Evolutionary conservation across 2,113 vertebrate genomes (phyloP).

Genomic region (Ictidomys tridecemlineatus): DNA sequence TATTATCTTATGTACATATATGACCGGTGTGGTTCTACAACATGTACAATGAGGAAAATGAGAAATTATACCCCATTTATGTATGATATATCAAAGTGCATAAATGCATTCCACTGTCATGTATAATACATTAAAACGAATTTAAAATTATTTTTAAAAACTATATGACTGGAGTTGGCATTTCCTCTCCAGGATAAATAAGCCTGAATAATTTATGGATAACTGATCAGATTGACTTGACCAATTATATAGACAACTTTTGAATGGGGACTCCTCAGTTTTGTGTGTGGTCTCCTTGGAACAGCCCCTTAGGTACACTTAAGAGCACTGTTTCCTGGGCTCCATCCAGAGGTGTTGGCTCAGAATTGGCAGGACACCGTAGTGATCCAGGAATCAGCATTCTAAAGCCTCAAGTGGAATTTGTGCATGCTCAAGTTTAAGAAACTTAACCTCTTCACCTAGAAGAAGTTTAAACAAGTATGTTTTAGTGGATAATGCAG

Average conservation of each 20-base stretch:
- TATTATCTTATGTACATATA: no score
- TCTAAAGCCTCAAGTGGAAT: background rate
- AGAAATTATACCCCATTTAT: no score
- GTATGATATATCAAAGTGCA: no score
- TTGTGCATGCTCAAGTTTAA: background rate
- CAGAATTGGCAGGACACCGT: background rate
- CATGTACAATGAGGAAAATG: no score
- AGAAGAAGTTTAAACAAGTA: constrained; percentile 16
- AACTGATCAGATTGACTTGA: background rate
- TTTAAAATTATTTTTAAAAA: background rate
- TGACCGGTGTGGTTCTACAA: no score
- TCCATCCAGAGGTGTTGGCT: background rate
- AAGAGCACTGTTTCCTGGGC: background rate
- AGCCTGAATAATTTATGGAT: background rate
- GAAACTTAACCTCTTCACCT: background rate
- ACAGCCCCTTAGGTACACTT: background rate
- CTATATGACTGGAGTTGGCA: background rate
- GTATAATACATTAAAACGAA: no score
- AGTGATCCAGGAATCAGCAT: background rate
- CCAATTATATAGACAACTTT: background rate
- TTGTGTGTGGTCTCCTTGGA: background rate
- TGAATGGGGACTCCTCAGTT: background rate
- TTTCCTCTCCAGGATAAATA: background rate
- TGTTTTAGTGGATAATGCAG: background rate
- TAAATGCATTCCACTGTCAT: no score